Base-by-base conservation (phyloP, 2,888 invertebrate species). In the Drosophila nr. perissopoda region DNA sequence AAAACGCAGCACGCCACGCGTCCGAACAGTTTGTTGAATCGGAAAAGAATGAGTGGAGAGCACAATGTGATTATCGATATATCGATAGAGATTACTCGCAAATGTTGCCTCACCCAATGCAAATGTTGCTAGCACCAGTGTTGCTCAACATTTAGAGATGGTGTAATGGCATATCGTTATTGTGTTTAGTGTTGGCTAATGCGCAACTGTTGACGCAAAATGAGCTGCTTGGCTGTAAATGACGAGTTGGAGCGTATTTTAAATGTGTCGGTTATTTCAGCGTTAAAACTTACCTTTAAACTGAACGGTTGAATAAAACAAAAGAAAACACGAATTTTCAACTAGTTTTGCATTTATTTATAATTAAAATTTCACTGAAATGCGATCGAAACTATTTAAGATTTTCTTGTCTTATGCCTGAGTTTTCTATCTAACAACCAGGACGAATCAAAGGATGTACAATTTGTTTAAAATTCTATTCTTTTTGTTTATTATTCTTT, bases 281-380 rank as follows among this genome's bases (percentile, higher is more conserved):
- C 21, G 7, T 11, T 18, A 27, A 25, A 4, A 27, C 36, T 38
- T 34, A 36, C 11, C 34, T 1, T 54, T 38, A n/a, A 11, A 27
- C 27, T 38, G 7, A 40, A 7, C 4, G 18, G n/a, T 31, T 38
- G 27, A 31, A 1, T 21, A 27, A 53, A 58, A 34, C 18, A 45
- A 59, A 51, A 13, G 27, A 54, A 54, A 33, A 7, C 10, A 25
- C 31, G n/a, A 10, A 42, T 64, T 36, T 56, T 33, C 13, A 69
- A 76, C 69, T 83, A 66, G 25, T 77, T 61, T 78, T 69, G 62
- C 64, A 59, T 89, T 87, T 87, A 87, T 85, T 85, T 68, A 68
- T 68, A 53, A 70, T 74, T 85, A 78, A 87, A 85, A 89, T 69
- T 80, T 78, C 66, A 76, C 67, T 73, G 90, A 85, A 87, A 80